phyloP scores from a whole-genome alignment of 2,113 vertebrate species.

The Zosterops hypoxanthus region DNA sequence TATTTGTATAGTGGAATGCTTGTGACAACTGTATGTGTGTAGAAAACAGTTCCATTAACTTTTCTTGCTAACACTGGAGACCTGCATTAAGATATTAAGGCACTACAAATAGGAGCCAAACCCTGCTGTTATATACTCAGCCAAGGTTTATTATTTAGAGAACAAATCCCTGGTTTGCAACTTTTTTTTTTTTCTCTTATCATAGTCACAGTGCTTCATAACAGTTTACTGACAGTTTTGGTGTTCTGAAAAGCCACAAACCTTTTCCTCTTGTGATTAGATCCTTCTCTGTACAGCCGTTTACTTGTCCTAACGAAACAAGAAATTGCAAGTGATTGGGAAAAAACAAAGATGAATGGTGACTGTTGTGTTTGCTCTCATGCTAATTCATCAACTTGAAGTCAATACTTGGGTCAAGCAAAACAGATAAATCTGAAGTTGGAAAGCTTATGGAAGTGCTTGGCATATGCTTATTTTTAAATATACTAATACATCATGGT shows the following conservation, averaged over 20 bases:
- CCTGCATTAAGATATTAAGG: background rate
- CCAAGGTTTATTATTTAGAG: background rate
- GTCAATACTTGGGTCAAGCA: background rate
- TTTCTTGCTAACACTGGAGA: background rate
- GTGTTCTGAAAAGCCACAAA: background rate
- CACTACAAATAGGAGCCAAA: background rate
- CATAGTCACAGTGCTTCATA: background rate
- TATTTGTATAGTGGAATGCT: background rate
- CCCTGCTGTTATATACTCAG: background rate
- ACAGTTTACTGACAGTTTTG: background rate
- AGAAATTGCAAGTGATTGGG: background rate
- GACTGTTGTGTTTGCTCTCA: background rate
- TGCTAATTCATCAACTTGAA: background rate
- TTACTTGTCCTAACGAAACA: background rate
- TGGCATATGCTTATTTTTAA: background rate
- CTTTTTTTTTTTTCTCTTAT: background rate
- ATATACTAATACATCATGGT: background rate
- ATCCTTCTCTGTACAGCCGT: background rate
- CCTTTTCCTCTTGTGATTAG: background rate
- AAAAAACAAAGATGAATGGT: background rate
- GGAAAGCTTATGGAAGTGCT: background rate
- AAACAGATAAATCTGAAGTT: background rate
- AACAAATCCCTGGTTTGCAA: background rate
- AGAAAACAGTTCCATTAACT: conserved; percentile 13
- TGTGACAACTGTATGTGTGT: background rate